phyloP scores from a whole-genome alignment of 2,113 vertebrate species.

The Tapirus terrestris region DNA sequence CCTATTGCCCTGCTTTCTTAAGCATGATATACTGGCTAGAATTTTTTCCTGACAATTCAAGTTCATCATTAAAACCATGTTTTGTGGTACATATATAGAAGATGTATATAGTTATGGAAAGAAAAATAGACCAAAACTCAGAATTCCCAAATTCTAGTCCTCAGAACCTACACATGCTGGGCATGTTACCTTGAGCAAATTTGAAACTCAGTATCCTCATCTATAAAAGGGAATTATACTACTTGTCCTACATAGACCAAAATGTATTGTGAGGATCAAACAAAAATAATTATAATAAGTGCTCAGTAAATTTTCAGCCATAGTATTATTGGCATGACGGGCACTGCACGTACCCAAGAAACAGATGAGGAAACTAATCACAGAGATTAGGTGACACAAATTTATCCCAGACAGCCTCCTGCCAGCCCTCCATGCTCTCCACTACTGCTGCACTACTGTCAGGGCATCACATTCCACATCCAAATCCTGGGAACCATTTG shows the following conservation, averaged over 20 bases:
- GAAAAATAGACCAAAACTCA: not conserved
- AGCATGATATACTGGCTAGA: not conserved
- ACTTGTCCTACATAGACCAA: not conserved
- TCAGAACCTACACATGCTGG: not conserved
- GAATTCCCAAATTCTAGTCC: not conserved
- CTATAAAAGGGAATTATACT: not conserved
- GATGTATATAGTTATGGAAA: not conserved
- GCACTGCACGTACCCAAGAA: not conserved
- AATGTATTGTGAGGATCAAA: not conserved
- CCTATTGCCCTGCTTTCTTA: not conserved
- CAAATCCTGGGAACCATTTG: not conserved
- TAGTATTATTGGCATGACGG: not conserved
- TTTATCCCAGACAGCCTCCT: not conserved
- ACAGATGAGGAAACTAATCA: not conserved
- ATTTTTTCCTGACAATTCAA: slow-evolving; percentile 25
- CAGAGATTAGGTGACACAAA: not conserved
- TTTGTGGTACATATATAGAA: not conserved
- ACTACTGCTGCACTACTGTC: not conserved
- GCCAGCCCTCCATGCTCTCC: rapidly evolving
- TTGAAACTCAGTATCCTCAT: not conserved
- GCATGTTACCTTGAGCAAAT: not conserved
- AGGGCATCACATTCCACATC: not conserved
- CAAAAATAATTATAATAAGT: not conserved
- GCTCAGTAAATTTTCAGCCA: not conserved
- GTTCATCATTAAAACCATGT: not conserved